Base-by-base conservation (phyloP, 2,888 invertebrate species). In the Euspilapteryx auroguttella region DNA sequence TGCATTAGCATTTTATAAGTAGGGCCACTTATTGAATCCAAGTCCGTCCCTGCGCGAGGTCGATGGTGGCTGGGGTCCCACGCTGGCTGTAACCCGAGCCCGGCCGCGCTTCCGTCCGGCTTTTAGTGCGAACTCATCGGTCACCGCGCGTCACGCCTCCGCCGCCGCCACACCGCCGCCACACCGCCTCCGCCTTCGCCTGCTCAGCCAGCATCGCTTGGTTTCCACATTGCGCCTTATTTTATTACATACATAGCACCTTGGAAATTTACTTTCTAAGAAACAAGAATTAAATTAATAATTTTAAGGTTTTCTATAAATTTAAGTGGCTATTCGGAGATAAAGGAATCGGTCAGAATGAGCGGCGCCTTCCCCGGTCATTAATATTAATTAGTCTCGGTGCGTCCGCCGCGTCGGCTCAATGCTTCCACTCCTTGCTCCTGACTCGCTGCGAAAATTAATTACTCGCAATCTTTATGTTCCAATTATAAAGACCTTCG, bases 401-500 rank as follows among this genome's bases (percentile, higher is more conserved):
- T 55, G 56, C 51, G 55, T 53, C 52, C 47, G n/a, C n/a, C n/a
- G n/a, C n/a, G n/a, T 55, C 49, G 49, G 47, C 55, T 59, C 62
- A 63, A 61, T 68, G 57, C 68, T 58, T 62, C 54, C 56, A 17
- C 62, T 65, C 66, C 63, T 68, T 71, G 75, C 73, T 71, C 58
- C 64, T 69, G 75, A 75, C 75, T 75, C 68, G 62, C 68, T 64
- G 69, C 66, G 61, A 75, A 75, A 75, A 75, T 75, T 75, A 75
- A 75, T 75, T 75, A 75, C 73, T 75, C 69, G 55, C 71, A 73
- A 75, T 75, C 75, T 75, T 75, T 75, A 75, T 75, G 68, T 73
- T 75, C 73, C 73, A 75, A 75, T 75, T 75, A 75, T 73, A 73
- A 75, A 75, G 61, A 73, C 73, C 75, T 75, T 75, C 65, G 75